These are phyloP conservation scores for Sebastes oblongus DNA, from an alignment of 2,797 vertebrate genomes.

Conservation along the genomic window DNA sequence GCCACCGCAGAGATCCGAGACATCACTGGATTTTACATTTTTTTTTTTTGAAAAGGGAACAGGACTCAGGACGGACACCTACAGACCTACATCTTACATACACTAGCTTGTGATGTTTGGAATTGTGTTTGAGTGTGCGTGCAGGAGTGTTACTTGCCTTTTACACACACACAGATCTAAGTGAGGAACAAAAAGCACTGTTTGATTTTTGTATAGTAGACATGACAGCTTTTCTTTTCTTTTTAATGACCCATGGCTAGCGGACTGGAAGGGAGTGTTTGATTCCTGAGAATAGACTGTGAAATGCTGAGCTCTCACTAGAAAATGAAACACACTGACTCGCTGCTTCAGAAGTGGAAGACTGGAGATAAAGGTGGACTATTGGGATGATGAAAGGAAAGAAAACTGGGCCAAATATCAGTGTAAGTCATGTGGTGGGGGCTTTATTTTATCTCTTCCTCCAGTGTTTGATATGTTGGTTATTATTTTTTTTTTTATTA, in stretches of 20 bases:
- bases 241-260: constrained; percentile 44
- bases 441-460: constrained; percentile 61
- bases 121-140: constrained; percentile 60
- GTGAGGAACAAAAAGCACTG: constrained; percentile 72
- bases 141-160: constrained; percentile 68
- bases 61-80: constrained; percentile 55
- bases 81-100: constrained; percentile 37
- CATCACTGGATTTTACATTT: constrained; percentile 44
- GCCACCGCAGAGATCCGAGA: constrained; percentile 50
- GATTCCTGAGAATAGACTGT: constrained; percentile 72
- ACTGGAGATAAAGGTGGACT: constrained; percentile 28
- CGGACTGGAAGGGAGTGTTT: constrained; percentile 47
- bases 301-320: constrained; percentile 64
- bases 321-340: constrained; percentile 69
- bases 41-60: constrained; percentile 43
- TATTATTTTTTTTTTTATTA: constrained; percentile 30
- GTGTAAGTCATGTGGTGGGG: constrained; percentile 62
- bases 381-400: constrained; percentile 22
- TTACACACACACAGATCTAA: constrained; percentile 53
- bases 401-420: constrained; percentile 68
- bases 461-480: constrained; percentile 54
- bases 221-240: constrained; percentile 24
- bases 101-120: constrained; percentile 54
- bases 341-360: constrained; percentile 59
- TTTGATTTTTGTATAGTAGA: constrained; percentile 68